Conservation (phyloP, 2,888 invertebrate species). For the Pycnomerus fuliginosus region DNA sequence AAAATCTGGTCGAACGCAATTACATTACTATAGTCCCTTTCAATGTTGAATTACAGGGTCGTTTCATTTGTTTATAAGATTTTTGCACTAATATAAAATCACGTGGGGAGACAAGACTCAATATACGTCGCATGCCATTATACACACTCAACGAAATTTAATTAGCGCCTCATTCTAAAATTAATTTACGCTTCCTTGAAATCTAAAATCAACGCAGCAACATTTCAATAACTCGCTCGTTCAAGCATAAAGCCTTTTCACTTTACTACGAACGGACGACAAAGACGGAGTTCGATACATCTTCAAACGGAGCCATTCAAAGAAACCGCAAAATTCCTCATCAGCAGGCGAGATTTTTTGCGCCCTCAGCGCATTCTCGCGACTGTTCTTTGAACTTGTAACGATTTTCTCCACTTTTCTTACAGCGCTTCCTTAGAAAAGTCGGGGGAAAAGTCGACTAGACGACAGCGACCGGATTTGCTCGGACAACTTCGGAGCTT, state of each 20-base stretch:
- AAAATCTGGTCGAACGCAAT: constrained; percentile 43
- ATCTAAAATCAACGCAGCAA: constrained; percentile 25
- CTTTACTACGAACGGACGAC: constrained; percentile 32
- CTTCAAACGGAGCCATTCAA: constrained; percentile 47
- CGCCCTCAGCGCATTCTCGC: constrained; percentile 42
- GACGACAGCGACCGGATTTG: constrained; percentile 25
- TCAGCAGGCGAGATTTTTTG: constrained; percentile 9
- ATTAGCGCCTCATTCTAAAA: constrained; percentile 35
- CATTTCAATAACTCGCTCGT: constrained; percentile 23
- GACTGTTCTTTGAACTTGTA: constrained; percentile 34
- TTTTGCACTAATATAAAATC: neutral
- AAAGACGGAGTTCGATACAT: constrained; percentile 40
- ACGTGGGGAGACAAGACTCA: neutral
- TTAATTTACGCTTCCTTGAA: constrained; percentile 26
- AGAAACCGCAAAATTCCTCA: constrained; percentile 49
- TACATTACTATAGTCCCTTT: constrained; percentile 32
- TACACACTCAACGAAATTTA: constrained; percentile 36
- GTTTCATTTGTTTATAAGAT: neutral
- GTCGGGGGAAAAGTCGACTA: constrained; percentile 41
- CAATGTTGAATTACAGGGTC: constrained; percentile 3
- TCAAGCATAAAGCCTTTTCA: constrained; percentile 22
- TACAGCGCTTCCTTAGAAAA: constrained; percentile 40
- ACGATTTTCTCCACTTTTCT: constrained; percentile 31
- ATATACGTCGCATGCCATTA: constrained; percentile 25
- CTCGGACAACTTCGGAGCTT: constrained; percentile 36